Percentiles rank a stretch among this genome's conserved stretches.
Conservation (phyloP, 1,140 invertebrate genomes). For the Acromyrmex echinatior region DNA sequence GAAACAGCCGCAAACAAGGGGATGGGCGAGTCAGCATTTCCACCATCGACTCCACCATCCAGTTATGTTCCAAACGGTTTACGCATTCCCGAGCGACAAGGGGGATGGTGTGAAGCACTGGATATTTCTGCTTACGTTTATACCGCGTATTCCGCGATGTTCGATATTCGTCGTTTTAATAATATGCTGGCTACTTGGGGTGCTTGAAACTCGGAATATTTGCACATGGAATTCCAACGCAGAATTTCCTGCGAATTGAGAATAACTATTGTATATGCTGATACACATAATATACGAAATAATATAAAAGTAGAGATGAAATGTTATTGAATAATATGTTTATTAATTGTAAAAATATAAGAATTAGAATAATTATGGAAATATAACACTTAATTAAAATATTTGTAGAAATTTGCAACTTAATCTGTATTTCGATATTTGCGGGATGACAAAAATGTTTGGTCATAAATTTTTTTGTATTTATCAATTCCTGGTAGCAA, state of each 20-base stretch:
- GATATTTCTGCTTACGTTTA: slow-evolving; percentile 58
- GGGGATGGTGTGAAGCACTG: slow-evolving; percentile 30
- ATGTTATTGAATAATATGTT: background rate
- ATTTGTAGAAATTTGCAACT: background rate
- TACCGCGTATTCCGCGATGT: slow-evolving; percentile 48
- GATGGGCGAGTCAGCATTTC: slow-evolving; percentile 83
- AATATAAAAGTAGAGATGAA: background rate
- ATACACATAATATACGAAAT: background rate
- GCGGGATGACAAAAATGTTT: no score
- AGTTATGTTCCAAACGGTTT: slow-evolving; percentile 53
- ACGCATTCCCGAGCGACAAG: slow-evolving; percentile 41
- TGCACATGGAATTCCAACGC: background rate
- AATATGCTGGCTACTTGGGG: slow-evolving; percentile 6
- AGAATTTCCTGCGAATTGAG: background rate
- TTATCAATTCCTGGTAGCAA: no score
- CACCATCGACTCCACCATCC: slow-evolving; percentile 46
- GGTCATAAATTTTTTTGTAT: no score
- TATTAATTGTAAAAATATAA: background rate
- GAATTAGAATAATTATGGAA: background rate
- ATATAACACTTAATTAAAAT: background rate
- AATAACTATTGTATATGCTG: slow-evolving; percentile 10
- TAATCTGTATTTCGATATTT: background rate
- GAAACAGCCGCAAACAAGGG: slow-evolving; percentile 81
- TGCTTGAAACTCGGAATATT: slow-evolving; percentile 35
- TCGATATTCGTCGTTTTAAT: slow-evolving; percentile 43